Evolutionary conservation across 1,140 invertebrate species (phyloP), one percentile per base, ranked within the genome.

Genomic region (Drosophila bocki): DNA sequence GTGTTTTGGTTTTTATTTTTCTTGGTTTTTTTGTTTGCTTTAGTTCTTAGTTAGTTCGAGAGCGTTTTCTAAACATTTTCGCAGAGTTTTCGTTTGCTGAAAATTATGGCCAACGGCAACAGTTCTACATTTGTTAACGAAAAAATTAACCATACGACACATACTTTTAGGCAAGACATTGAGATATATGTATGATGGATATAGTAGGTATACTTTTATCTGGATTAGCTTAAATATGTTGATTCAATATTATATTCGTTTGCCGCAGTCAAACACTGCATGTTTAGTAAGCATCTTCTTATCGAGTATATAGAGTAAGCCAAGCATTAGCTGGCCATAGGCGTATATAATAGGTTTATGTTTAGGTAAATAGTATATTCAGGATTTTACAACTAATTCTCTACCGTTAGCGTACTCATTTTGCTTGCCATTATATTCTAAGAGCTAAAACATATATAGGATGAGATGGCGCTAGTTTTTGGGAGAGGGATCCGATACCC

Each of bases 391-490:
- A 84, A 56, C 82, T 84, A 84, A 47, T 72, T 60, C 71, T 74
- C 81, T 87, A 87, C 84, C 61, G 48, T 80, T 84, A 87, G 80
- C 85, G 80, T 87, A 84, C 68, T 88, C 76, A 83, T 87, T 80
- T 85, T 78, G 76, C 76, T 83, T 80, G 76, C 64, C 80, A 77
- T 88, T 80, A 70, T 77, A 67, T 64, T 70, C 82, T 86, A 86
- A 50, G 64, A 82, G 82, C 83, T 86, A 82, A 76, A 79, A 86
- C 78, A 80, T 75, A 70, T 70, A 79, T 64, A 71, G 68, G 45
- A 76, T 76, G 72, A 54, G 53, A 59, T 51, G 57, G 47, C 35
- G 53, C 53, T 56, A 51, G 12, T 17, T 50, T 54, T 11, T 35
- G 56, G 26, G 29, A 42, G 15, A 35, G 37, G 39, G 35, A 50